Evolutionary conservation across 2,113 vertebrate genomes (phyloP).

Genomic region (Clarias gariepinus): DNA sequence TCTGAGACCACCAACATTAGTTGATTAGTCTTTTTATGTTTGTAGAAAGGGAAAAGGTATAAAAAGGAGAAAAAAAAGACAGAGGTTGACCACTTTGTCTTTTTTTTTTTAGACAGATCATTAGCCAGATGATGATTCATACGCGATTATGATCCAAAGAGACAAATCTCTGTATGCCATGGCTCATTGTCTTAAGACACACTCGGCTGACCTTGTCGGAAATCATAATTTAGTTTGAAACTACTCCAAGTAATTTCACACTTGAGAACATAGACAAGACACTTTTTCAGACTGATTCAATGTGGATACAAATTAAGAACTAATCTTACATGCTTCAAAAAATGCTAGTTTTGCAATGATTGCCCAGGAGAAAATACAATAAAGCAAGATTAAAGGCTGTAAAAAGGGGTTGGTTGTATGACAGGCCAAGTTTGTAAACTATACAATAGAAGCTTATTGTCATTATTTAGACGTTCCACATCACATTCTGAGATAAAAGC

Average conservation of each 20-base stretch:
- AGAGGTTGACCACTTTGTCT: constrained; percentile 19
- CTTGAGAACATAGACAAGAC: background rate
- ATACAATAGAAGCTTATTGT: constrained; percentile 11
- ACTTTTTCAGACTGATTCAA: background rate
- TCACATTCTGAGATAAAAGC: constrained; percentile 28
- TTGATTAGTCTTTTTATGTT: constrained; percentile 26
- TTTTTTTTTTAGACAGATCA: constrained; percentile 21
- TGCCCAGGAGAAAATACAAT: background rate
- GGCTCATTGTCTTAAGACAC: background rate
- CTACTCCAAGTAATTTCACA: constrained; percentile 23
- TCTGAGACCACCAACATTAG: background rate
- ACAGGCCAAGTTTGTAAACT: background rate
- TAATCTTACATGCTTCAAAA: background rate
- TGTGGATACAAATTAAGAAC: constrained; percentile 6
- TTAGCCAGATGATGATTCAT: constrained; percentile 19
- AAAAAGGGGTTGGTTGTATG: background rate
- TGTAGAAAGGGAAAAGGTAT: background rate
- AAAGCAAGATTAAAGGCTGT: constrained; percentile 25
- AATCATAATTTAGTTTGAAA: background rate
- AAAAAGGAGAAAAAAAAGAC: background rate
- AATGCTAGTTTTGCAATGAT: background rate
- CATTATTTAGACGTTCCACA: constrained; percentile 16
- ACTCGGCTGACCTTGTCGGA: background rate
- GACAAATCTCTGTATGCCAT: constrained; percentile 24
- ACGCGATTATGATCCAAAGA: constrained; percentile 11